phyloP scores from a whole-genome alignment of 2,888 invertebrate genomes.

The Acanthopleura granulata region DNA sequence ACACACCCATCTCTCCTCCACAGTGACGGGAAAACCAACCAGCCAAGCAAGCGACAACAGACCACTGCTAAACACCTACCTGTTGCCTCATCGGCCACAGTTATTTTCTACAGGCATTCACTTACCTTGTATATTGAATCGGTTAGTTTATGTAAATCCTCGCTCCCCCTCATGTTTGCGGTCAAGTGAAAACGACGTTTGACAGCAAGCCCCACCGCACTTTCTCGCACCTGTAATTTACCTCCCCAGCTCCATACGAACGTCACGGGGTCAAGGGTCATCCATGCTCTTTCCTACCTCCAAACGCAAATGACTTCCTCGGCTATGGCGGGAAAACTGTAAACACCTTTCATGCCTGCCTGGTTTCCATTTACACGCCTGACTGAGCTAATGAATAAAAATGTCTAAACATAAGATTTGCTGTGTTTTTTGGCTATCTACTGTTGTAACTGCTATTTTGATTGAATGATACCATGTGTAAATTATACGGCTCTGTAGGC shows the following conservation, averaged over 20 bases:
- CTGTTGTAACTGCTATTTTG: too few species aligned
- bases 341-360: too few species aligned
- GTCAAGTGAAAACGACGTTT: background rate
- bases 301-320: background rate
- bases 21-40: too few species aligned
- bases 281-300: background rate
- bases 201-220: background rate
- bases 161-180: conserved; percentile 9
- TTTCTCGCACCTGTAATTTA: background rate
- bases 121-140: conserved; percentile 7
- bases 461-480: too few species aligned
- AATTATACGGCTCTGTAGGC: too few species aligned
- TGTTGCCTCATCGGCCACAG: background rate
- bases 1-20: too few species aligned
- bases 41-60: too few species aligned
- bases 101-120: background rate
- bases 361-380: too few species aligned
- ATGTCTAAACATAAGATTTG: too few species aligned
- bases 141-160: conserved; percentile 12
- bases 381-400: too few species aligned
- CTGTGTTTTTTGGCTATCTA: too few species aligned
- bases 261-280: background rate
- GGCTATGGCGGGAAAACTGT: background rate
- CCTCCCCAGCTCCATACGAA: background rate
- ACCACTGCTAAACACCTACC: too few species aligned